Base-by-base conservation (phyloP, 2,113 vertebrate genomes). In the Lagopus muta region DNA sequence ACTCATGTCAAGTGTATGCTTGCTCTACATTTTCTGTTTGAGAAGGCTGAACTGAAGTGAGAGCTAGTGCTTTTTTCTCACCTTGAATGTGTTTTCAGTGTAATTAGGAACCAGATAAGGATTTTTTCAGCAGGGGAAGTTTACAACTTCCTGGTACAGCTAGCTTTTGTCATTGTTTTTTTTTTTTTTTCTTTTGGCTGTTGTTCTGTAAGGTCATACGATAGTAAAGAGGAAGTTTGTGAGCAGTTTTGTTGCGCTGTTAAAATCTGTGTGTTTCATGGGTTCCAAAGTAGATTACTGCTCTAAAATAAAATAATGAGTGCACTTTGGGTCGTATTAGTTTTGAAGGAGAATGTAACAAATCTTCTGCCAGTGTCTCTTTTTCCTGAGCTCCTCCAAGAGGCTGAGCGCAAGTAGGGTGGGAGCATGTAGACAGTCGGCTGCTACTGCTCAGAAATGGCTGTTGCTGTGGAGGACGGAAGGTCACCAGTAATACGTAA, bases 141-240 rank as follows among this genome's bases (percentile, higher is more conserved):
- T 96, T 64, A 57, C 86, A 93, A 92, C 95, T 97, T 97, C 96
- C 95, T 95, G 96, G 95, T 97, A 93, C 90, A 36, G 67, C 32
- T 67, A 45, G 85, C 60, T 89, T 91, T 89, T 88, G 40, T 91
- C 82, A 38, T 36, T 25, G 13, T 10, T 24, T 17, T 40, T 24
- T 32, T 66, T 43, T 76, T 43, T 50, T 76, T 77, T 45, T 28
- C 18, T 86, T 78, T 48, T 81, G 54, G 80, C 90, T 88, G 70
- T 83, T 45, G 42, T 93, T 96, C 75, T 96, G 57, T 67, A 95
- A 32, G 42, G 70, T 92, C 66, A 95, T 24, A 17, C 7, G 24
- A 82, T 14, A 88, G 61, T 32, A 81, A 96, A 95, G 94, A 96
- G 92, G 90, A 97, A 97, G 89, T 94, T 81, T 1, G 1, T 0